Evolutionary conservation across 2,797 vertebrate species (phyloP).

Genomic region (Dendrocincla fuliginosa): DNA sequence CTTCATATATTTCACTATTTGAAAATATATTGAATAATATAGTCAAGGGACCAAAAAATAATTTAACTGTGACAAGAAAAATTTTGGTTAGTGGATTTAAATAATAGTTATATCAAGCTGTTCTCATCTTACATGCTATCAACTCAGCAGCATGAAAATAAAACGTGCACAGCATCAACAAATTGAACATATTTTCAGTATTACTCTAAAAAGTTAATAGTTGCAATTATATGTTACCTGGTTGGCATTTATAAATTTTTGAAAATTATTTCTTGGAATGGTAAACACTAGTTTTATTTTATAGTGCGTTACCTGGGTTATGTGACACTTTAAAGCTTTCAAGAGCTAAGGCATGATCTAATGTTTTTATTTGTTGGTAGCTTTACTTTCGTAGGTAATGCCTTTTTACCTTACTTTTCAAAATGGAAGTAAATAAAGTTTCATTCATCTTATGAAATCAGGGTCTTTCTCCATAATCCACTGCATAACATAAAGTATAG

Average conservation of each 20-base stretch:
- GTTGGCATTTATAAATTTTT: background rate
- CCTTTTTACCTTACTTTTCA: background rate
- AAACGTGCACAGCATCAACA: background rate
- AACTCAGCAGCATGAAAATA: background rate
- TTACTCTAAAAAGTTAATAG: background rate
- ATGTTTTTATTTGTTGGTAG: background rate
- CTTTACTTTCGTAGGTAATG: background rate
- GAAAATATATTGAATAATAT: background rate
- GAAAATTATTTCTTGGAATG: background rate
- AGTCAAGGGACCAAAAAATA: background rate
- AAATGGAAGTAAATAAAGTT: background rate
- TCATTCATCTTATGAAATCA: background rate
- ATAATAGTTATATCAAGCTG: background rate
- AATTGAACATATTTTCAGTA: background rate
- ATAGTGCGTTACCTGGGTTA: background rate
- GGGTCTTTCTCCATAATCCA: background rate
- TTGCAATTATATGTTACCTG: background rate
- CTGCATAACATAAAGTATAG: accelerated
- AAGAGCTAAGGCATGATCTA: background rate
- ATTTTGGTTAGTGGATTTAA: background rate
- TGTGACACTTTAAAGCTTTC: background rate
- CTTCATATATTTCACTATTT: background rate
- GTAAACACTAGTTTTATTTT: background rate
- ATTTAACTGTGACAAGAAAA: background rate
- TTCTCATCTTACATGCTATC: background rate